These are phyloP conservation scores for Macroteleia sp. DNA, from an alignment of 2,888 invertebrate genomes.

Conservation along the genomic window DNA sequence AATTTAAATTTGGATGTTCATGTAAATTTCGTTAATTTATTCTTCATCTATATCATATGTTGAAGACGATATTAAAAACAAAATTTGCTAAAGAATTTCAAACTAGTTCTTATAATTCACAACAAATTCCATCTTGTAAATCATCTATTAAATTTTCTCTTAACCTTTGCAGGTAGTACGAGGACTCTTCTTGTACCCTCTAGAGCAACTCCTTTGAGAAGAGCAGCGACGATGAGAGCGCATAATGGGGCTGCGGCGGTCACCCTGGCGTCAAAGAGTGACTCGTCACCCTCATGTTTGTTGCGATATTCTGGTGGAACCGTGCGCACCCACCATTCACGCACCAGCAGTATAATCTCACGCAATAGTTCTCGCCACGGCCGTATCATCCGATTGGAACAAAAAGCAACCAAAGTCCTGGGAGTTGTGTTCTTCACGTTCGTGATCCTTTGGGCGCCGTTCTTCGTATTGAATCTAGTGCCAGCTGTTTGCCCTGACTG, in stretches of 20 bases:
- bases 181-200: conserved; percentile 79
- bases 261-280: conserved; percentile 80
- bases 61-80: too few relatives aligned
- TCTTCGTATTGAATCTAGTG: conserved; percentile 94
- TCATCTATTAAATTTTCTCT: not conserved
- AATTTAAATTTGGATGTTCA: too few relatives aligned
- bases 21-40: too few relatives aligned
- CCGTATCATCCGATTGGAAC: conserved; percentile 93
- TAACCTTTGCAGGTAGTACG: conserved; percentile 84
- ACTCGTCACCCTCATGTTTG: conserved; percentile 86
- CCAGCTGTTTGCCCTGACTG: conserved; percentile 93
- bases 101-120: too few relatives aligned
- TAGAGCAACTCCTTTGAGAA: conserved; percentile 85
- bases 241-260: conserved; percentile 83
- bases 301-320: conserved; percentile 85
- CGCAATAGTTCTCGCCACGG: conserved; percentile 93
- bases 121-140: too few relatives aligned
- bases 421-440: conserved; percentile 98
- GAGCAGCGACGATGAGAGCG: conserved; percentile 87
- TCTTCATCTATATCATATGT: too few relatives aligned
- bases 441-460: conserved; percentile 97
- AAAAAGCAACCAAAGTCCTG: conserved; percentile 97
- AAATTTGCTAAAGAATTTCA: too few relatives aligned
- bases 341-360: conserved; percentile 92
- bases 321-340: conserved; percentile 89